These are phyloP conservation scores for Raja brachyura DNA, from an alignment of 2,113 vertebrate species.

Conservation along the genomic window DNA sequence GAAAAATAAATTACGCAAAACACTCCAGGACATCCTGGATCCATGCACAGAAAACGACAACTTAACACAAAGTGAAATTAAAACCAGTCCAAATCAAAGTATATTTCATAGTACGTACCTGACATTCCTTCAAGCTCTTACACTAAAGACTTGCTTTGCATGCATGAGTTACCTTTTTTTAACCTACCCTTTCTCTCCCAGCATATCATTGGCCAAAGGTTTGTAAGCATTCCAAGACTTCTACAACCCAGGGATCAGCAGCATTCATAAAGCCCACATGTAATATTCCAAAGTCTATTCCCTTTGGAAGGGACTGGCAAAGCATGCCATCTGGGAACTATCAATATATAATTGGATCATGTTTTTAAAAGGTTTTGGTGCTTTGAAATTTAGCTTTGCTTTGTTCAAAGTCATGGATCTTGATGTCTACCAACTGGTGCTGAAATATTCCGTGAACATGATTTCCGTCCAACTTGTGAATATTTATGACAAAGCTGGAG, in stretches of 20 bases:
- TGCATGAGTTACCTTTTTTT: not conserved
- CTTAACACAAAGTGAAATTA: constrained; percentile 28
- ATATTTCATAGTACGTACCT: constrained; percentile 34
- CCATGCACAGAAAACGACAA: constrained; percentile 22
- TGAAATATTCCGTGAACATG: not conserved
- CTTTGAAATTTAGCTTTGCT: not conserved
- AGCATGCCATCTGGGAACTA: not conserved
- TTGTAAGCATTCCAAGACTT: not conserved
- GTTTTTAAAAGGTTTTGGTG: not conserved
- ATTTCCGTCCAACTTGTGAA: not conserved
- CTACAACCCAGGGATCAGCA: constrained; percentile 1
- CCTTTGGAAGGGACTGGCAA: not conserved
- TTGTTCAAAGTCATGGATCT: not conserved
- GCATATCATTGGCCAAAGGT: constrained; percentile 20
- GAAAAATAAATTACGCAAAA: not conserved
- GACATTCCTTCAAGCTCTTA: constrained; percentile 34
- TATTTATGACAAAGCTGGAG: not conserved
- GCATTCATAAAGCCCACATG: constrained; percentile 10
- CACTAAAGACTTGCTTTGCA: constrained; percentile 37
- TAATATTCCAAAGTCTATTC: not conserved
- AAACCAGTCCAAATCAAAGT: constrained; percentile 5
- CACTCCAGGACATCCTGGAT: not conserved
- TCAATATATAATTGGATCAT: not conserved
- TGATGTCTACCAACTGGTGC: not conserved
- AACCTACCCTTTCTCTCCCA: constrained; percentile 33